Percentiles rank a stretch among this genome's conserved stretches.
Evolutionary conservation across 1,140 invertebrate genomes (phyloP).

Genomic region (Bombus sylvicola): DNA sequence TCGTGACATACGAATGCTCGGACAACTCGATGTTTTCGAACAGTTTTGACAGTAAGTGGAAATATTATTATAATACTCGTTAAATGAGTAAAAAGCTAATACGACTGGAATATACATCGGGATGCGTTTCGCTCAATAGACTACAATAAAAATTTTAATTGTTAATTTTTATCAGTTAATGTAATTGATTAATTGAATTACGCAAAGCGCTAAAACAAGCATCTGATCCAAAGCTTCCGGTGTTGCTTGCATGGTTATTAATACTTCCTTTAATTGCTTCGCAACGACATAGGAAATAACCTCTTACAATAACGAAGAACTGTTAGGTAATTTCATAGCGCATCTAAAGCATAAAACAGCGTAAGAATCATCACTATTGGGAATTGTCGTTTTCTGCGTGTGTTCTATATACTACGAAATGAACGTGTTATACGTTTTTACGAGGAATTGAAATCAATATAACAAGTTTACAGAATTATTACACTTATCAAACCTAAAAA

Average conservation of each 20-base stretch:
- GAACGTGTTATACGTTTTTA: neutral
- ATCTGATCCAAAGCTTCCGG: slow-evolving; percentile 53
- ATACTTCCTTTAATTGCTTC: slow-evolving; percentile 35
- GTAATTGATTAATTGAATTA: slow-evolving; percentile 61
- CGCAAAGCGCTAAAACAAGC: slow-evolving; percentile 38
- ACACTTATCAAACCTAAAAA: neutral
- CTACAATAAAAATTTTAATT: slow-evolving; percentile 40
- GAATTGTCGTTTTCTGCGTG: neutral
- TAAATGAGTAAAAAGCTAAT: neutral
- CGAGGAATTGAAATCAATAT: neutral
- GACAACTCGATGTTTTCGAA: too few relatives aligned
- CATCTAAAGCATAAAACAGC: neutral
- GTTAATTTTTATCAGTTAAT: slow-evolving; percentile 60
- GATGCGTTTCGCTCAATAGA: slow-evolving; percentile 37
- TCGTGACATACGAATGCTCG: too few relatives aligned
- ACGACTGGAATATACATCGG: slow-evolving; percentile 35
- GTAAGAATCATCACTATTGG: neutral
- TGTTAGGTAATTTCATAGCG: neutral
- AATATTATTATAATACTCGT: too few relatives aligned
- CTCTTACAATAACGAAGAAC: neutral
- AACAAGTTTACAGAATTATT: neutral
- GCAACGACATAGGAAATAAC: neutral
- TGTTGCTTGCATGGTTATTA: slow-evolving; percentile 6
- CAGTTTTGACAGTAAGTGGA: too few relatives aligned
- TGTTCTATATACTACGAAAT: neutral